Conservation (phyloP, 1,140 invertebrate genomes). For the Zaprionus vittiger region DNA sequence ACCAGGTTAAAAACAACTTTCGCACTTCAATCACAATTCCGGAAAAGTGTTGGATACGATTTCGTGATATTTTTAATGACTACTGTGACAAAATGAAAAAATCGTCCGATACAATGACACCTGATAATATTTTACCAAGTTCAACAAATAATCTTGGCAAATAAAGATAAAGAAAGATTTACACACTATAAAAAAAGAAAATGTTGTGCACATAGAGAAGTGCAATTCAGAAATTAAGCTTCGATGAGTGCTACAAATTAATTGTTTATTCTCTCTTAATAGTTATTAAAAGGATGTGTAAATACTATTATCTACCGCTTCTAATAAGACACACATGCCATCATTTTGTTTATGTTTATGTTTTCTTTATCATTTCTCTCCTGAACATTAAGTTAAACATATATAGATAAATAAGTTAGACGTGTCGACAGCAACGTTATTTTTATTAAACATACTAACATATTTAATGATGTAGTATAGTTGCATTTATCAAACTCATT, state of each 20-base stretch:
- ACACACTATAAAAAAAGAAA: background rate
- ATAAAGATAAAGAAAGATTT: slow-evolving; percentile 44
- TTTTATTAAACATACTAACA: background rate
- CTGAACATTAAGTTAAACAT: background rate
- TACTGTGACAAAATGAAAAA: slow-evolving; percentile 95
- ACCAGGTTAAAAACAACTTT: slow-evolving; percentile 97
- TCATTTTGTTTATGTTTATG: slow-evolving; percentile 3
- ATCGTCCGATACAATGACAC: slow-evolving; percentile 83
- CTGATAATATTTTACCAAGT: slow-evolving; percentile 80
- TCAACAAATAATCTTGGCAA: slow-evolving; percentile 76
- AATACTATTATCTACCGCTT: slow-evolving; percentile 28
- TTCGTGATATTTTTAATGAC: slow-evolving; percentile 97
- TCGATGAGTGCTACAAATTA: slow-evolving; percentile 7
- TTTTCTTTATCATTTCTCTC: background rate
- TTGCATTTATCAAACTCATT: slow-evolving; percentile 35
- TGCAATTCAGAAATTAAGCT: slow-evolving; percentile 20
- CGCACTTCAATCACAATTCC: slow-evolving; percentile 99
- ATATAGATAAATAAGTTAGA: background rate
- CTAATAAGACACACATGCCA: slow-evolving; percentile 9
- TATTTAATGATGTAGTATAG: slow-evolving; percentile 18
- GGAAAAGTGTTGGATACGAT: slow-evolving; percentile 98
- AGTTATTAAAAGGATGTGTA: slow-evolving; percentile 27
- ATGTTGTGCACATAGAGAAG: slow-evolving; percentile 1
- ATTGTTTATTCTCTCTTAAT: background rate
- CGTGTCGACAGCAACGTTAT: background rate